Conservation (phyloP, 2,797 vertebrate genomes). For the Chaetophractus vellerosus region DNA sequence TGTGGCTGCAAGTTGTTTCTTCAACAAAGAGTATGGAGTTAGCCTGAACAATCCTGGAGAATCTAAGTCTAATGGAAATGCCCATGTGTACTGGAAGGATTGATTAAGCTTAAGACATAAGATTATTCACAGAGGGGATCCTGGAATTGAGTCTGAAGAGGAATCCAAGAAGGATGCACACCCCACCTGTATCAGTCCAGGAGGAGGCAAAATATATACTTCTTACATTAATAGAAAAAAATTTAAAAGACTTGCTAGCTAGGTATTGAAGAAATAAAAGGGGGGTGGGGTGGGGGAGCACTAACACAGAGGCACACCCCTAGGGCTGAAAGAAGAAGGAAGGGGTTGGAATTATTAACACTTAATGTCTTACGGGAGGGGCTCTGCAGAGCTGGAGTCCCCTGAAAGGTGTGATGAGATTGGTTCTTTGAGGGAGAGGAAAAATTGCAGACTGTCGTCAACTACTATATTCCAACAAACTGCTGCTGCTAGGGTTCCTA, state of each 20-base stretch:
- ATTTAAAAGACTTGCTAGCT: conserved; percentile 23
- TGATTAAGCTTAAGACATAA: not conserved
- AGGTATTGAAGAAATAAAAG: not conserved
- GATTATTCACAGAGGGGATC: not conserved
- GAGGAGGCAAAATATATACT: not conserved
- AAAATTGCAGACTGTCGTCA: not conserved
- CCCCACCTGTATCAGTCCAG: not conserved
- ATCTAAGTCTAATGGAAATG: not conserved
- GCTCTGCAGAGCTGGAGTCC: not conserved
- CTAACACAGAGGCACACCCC: not conserved
- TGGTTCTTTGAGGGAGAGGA: not conserved
- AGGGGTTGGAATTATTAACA: not conserved
- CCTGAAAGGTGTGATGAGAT: not conserved
- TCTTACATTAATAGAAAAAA: conserved; percentile 23
- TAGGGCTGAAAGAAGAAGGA: not conserved
- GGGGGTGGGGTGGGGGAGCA: too few species aligned
- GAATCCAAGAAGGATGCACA: not conserved
- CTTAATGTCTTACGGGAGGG: not conserved
- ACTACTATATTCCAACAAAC: not conserved
- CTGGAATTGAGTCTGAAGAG: not conserved
- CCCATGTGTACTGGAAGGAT: not conserved
- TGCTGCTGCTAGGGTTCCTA: not conserved
- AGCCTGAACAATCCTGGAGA: not conserved
- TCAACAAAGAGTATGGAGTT: not conserved
- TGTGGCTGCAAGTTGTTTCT: not conserved